These are phyloP conservation scores for Caenorhabditis japonica DNA, from an alignment of 2,888 invertebrate species.

Conservation along the genomic window DNA sequence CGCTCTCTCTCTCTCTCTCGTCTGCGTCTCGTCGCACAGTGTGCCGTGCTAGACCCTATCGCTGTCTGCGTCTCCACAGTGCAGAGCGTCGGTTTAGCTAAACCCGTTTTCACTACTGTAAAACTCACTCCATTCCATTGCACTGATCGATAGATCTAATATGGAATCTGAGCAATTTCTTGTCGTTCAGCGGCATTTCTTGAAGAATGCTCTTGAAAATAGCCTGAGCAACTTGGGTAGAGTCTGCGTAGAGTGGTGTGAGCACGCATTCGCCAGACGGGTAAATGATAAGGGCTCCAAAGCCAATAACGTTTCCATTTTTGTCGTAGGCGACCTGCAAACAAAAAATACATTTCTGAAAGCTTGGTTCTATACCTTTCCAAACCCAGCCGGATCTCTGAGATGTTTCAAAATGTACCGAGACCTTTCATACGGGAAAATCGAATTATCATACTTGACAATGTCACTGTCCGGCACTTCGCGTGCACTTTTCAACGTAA, in stretches of 20 bases:
- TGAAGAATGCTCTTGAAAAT: conserved; percentile 38
- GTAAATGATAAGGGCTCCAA: conserved; percentile 34
- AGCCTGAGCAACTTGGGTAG: conserved; percentile 19
- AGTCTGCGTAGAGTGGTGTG: conserved; percentile 35
- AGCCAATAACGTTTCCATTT: conserved; percentile 29
- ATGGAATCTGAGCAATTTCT: conserved; percentile 35
- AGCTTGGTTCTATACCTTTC: conserved; percentile 20
- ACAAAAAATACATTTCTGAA: neutral
- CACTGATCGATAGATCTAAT: conserved; percentile 24
- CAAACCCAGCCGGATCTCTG: conserved; percentile 21
- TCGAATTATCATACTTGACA: conserved; percentile 17
- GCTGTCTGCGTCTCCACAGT: neutral
- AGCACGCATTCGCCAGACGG: conserved; percentile 44
- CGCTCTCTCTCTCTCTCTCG: too few species aligned
- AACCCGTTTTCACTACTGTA: neutral
- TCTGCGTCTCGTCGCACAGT: too few species aligned
- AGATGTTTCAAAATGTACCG: conserved; percentile 25
- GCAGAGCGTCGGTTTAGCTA: neutral
- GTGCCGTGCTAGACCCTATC: too few species aligned
- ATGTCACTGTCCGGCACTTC: conserved; percentile 39
- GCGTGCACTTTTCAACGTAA: conserved; percentile 7
- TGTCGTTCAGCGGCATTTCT: conserved; percentile 21
- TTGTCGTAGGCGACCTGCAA: conserved; percentile 29
- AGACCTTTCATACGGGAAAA: conserved; percentile 34
- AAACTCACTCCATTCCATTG: conserved; percentile 16